phyloP scores from a whole-genome alignment of 1,140 invertebrate species.

The Nasonia vitripennis region DNA sequence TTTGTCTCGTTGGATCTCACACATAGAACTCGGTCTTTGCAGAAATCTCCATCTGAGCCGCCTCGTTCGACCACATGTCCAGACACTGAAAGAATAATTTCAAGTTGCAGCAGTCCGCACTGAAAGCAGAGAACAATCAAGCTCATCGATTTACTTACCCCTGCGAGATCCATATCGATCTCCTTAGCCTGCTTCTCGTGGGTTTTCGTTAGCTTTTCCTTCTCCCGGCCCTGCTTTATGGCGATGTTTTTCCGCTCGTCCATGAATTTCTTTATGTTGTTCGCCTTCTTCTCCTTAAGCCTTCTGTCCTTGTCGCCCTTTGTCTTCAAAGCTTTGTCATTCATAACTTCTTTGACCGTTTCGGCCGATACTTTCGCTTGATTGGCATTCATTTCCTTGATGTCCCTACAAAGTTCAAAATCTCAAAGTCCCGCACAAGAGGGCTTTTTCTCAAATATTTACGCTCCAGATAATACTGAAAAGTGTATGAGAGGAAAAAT shows the following conservation, averaged over 20 bases:
- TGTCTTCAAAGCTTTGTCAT: conserved; percentile 97
- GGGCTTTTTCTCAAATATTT: neutral
- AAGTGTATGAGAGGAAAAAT: neutral
- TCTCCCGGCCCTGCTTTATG: conserved; percentile 94
- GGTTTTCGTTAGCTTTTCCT: conserved; percentile 92
- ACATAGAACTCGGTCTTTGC: conserved; percentile 91
- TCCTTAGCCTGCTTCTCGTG: conserved; percentile 95
- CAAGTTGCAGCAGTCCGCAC: neutral
- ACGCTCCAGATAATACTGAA: too few species aligned
- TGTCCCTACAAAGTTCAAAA: conserved; percentile 79
- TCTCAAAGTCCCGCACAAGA: neutral
- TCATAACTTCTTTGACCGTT: conserved; percentile 95
- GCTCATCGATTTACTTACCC: conserved; percentile 77
- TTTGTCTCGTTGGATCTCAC: conserved; percentile 60
- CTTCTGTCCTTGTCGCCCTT: conserved; percentile 98
- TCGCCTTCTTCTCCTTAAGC: conserved; percentile 96
- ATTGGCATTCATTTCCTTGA: conserved; percentile 95
- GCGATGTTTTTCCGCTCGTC: conserved; percentile 94
- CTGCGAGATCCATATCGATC: conserved; percentile 90
- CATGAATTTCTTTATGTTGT: conserved; percentile 99
- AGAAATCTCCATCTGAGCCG: conserved; percentile 89
- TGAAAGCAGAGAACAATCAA: neutral
- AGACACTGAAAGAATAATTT: conserved; percentile 81
- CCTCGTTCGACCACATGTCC: conserved; percentile 94
- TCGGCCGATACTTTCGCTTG: conserved; percentile 98